Evolutionary conservation across 2,113 vertebrate genomes (phyloP).

Genomic region (Acinonyx jubatus): DNA sequence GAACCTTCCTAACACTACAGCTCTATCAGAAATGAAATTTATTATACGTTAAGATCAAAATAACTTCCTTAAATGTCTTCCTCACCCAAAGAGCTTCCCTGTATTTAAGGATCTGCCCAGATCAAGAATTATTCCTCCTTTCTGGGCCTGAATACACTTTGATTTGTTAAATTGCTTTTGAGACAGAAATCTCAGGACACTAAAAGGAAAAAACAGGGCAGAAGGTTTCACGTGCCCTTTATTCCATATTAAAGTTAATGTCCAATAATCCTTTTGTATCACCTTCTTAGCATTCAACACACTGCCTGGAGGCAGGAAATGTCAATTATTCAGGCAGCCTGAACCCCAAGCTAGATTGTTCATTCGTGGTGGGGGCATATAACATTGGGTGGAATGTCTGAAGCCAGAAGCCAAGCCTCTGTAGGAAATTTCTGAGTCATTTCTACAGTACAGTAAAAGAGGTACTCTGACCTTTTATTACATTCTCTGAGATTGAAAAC

Average conservation of each 20-base stretch:
- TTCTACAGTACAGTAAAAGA: neutral
- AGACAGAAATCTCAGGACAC: slow-evolving; percentile 1
- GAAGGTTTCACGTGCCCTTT: neutral
- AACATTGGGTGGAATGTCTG: neutral
- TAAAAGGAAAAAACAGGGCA: neutral
- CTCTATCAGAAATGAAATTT: neutral
- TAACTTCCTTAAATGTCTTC: neutral
- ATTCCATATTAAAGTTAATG: neutral
- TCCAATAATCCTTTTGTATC: neutral
- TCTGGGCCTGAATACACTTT: neutral
- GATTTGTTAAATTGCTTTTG: slow-evolving; percentile 37
- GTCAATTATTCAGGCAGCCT: slow-evolving; percentile 17
- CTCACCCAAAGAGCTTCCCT: neutral
- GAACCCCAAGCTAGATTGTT: neutral
- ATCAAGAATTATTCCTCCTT: neutral
- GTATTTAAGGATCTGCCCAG: slow-evolving; percentile 13
- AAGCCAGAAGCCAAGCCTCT: neutral
- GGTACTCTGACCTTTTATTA: slow-evolving; percentile 20
- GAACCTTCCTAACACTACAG: neutral
- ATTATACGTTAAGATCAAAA: slow-evolving; percentile 37
- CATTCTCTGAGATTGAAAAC: slow-evolving; percentile 14
- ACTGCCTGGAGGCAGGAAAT: neutral
- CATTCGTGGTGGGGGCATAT: neutral
- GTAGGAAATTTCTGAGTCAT: slow-evolving; percentile 36
- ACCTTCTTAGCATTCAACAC: neutral